Conservation (phyloP, 2,797 vertebrate genomes). For the Synanceia verrucosa region DNA sequence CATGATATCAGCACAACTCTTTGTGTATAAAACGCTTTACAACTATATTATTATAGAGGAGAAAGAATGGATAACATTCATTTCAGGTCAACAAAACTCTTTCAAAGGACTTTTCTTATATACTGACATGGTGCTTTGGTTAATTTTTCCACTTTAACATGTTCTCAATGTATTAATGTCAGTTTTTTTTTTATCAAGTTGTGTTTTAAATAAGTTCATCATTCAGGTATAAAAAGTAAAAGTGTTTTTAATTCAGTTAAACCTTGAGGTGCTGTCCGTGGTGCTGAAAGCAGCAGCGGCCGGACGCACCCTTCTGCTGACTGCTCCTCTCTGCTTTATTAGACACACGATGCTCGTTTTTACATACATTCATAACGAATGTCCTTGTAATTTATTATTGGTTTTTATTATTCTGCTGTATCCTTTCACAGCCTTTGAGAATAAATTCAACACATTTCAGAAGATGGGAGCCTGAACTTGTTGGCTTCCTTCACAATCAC, state of each 20-base stretch:
- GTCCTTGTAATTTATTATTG: neutral
- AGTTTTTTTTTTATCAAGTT: neutral
- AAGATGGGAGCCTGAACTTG: neutral
- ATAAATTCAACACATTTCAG: neutral
- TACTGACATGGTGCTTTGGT: neutral
- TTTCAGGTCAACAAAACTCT: neutral
- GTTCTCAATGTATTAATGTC: neutral
- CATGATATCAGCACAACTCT: neutral
- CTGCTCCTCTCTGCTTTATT: neutral
- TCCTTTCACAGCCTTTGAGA: neutral
- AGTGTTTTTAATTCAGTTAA: neutral
- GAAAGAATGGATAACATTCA: neutral
- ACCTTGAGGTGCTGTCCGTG: conserved; percentile 52
- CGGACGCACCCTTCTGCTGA: conserved; percentile 29
- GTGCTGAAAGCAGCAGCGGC: conserved; percentile 58
- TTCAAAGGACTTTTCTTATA: neutral
- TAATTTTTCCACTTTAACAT: neutral
- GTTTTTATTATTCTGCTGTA: neutral
- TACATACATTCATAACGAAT: neutral
- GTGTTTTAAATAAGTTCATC: neutral
- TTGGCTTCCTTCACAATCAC: neutral
- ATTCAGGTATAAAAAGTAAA: neutral
- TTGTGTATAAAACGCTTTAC: neutral
- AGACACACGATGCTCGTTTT: too few relatives aligned
- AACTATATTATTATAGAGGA: neutral